phyloP scores from a whole-genome alignment of 2,113 vertebrate species.

The Nicator chloris region DNA sequence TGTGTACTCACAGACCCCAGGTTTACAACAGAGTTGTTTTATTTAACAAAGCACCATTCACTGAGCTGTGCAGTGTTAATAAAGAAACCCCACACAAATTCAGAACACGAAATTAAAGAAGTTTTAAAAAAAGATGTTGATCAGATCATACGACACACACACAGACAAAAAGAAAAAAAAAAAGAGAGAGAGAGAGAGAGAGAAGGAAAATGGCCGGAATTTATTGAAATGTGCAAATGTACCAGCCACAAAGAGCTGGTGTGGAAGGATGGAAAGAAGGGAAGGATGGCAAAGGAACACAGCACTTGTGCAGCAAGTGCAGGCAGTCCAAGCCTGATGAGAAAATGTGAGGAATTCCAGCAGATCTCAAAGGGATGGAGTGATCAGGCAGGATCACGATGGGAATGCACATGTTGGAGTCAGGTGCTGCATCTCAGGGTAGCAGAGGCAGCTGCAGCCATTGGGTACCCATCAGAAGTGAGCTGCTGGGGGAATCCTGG shows the following conservation, averaged over 20 bases:
- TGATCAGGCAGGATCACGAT: fast-evolving
- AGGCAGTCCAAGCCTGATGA: background rate
- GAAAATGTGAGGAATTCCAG: background rate
- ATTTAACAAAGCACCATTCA: background rate
- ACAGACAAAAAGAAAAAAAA: background rate
- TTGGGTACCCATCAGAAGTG: fast-evolving
- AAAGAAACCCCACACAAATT: background rate
- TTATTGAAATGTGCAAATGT: background rate
- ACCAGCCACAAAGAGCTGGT: background rate
- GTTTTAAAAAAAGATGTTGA: background rate
- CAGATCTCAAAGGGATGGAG: background rate
- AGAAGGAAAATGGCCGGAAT: background rate
- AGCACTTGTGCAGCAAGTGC: fast-evolving
- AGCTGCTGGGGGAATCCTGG: background rate
- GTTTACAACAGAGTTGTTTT: background rate
- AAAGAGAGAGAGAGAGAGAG: background rate
- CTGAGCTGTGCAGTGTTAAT: background rate
- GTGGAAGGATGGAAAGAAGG: background rate
- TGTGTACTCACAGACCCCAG: background rate
- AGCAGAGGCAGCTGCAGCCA: background rate
- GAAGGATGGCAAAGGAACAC: background rate
- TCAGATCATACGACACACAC: background rate
- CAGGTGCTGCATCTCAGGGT: fast-evolving
- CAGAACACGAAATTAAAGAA: background rate
- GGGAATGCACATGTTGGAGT: fast-evolving